Conservation (phyloP, 2,113 vertebrate genomes). For the Malurus melanocephalus region DNA sequence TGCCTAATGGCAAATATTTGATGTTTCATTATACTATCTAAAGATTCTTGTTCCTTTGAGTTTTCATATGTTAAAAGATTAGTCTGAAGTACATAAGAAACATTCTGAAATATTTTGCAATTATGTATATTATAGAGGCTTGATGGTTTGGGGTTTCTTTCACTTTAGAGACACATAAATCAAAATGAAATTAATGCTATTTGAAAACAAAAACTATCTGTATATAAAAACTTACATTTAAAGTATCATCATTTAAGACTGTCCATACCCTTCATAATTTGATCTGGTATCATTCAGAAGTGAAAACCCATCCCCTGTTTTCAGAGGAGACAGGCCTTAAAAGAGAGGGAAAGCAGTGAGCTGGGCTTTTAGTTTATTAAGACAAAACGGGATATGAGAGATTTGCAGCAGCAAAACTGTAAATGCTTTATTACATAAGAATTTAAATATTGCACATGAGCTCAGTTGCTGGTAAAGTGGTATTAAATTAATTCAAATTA, state of each 20-base stretch:
- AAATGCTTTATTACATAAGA: background rate
- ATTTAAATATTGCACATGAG: background rate
- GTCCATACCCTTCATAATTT: background rate
- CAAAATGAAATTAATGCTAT: background rate
- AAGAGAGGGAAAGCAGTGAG: background rate
- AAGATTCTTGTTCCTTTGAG: background rate
- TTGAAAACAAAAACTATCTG: background rate
- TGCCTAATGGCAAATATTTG: background rate
- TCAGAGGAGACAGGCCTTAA: background rate
- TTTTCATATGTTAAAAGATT: background rate
- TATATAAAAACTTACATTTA: background rate
- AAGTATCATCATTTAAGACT: background rate
- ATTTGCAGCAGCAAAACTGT: background rate
- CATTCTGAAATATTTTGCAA: background rate
- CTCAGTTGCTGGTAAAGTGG: background rate
- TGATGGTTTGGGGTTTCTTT: background rate
- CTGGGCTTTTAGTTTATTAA: background rate
- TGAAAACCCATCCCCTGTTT: background rate
- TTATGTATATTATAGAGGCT: background rate
- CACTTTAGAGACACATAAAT: background rate
- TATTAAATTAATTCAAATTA: background rate
- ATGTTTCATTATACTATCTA: background rate
- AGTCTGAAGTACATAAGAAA: background rate
- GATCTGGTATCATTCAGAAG: background rate
- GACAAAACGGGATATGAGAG: background rate